A percentile compares a stretch with the other conserved stretches of the same genome.
phyloP scores from a whole-genome alignment of 2,797 vertebrate genomes.

The Poecilia velifera region DNA sequence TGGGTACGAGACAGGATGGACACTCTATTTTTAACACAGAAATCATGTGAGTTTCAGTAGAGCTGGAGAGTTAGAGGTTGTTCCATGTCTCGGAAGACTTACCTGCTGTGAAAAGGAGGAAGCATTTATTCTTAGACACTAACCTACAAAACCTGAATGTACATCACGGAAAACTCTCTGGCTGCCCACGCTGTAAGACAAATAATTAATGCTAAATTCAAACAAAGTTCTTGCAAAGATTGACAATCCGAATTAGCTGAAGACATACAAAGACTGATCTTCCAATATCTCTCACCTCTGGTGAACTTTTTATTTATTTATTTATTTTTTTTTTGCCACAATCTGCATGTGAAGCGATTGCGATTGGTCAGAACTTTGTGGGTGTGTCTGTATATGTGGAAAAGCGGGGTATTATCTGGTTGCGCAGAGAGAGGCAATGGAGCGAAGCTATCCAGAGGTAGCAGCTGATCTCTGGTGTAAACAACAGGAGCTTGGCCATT shows the following conservation, averaged over 20 bases:
- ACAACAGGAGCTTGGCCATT: too few relatives aligned
- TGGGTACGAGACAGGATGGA: slow-evolving; percentile 57
- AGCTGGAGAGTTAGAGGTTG: slow-evolving; percentile 26
- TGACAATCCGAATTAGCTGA: not conserved
- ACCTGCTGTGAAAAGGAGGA: slow-evolving; percentile 16
- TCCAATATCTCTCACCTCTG: too few relatives aligned
- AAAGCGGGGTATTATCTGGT: too few relatives aligned
- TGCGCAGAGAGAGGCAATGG: too few relatives aligned
- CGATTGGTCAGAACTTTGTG: too few relatives aligned
- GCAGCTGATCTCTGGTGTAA: too few relatives aligned
- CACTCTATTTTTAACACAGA: slow-evolving; percentile 64
- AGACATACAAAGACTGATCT: not conserved
- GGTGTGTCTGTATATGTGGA: too few relatives aligned
- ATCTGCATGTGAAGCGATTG: too few relatives aligned
- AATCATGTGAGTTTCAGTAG: slow-evolving; percentile 41
- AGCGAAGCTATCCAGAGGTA: too few relatives aligned
- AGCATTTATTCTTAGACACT: slow-evolving; percentile 17
- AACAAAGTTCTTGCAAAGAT: not conserved
- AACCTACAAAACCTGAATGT: slow-evolving; percentile 6
- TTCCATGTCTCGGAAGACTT: slow-evolving; percentile 22
- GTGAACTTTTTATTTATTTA: too few relatives aligned
- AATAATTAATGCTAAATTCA: not conserved
- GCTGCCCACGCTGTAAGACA: not conserved
- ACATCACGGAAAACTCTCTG: slow-evolving; percentile 1
- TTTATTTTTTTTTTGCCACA: too few relatives aligned